Evolutionary conservation across 2,113 vertebrate genomes (phyloP), one percentile per base, ranked within the genome.

Genomic region (Cromileptes altivelis): DNA sequence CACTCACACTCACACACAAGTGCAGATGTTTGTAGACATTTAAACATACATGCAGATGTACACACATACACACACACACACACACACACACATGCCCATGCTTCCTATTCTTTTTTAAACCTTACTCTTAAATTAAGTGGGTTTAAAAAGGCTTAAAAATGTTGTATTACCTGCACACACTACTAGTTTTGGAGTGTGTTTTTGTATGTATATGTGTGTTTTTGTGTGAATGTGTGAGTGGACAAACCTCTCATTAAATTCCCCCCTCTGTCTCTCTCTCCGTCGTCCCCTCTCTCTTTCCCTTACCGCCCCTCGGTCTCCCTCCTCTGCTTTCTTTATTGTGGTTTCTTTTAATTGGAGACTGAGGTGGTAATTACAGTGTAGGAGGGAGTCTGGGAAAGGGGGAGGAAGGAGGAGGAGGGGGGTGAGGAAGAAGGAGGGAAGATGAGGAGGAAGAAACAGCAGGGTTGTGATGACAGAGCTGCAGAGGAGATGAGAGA

Each of bases 331-430:
- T 78, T 61, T 76, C 88, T 92, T 93, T 92, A 88, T 89, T 94
- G 90, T 90, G 83, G 91, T 84, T 85, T 89, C 78, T 87, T 92
- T 88, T 95, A 95, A 95, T 96, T 95, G 93, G 90, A 88, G 92
- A 88, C 90, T 93, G 91, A 93, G 94, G 89, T 94, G 91, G 92
- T 94, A 94, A 95, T 95, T 95, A 92, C 87, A 91, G 87, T 71
- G 88, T 75, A 73, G 77, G 82, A 58, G 76, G 70, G 81, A 86
- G 82, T 70, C 71, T 85, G 63, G 84, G 62, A 74, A 67, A 60
- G 47, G 37, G 58, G 68, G 74, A 71, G 50, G 83, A 78, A 65
- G 55, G 61, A 76, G 23, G 30, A 49, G 68, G 76, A 52, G 42
- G 63, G 70, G 76, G 52, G 37, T 60, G 40, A n/a, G 60, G 27